These are phyloP conservation scores for Luperina testacea DNA, from an alignment of 2,888 invertebrate species.

Conservation along the genomic window DNA sequence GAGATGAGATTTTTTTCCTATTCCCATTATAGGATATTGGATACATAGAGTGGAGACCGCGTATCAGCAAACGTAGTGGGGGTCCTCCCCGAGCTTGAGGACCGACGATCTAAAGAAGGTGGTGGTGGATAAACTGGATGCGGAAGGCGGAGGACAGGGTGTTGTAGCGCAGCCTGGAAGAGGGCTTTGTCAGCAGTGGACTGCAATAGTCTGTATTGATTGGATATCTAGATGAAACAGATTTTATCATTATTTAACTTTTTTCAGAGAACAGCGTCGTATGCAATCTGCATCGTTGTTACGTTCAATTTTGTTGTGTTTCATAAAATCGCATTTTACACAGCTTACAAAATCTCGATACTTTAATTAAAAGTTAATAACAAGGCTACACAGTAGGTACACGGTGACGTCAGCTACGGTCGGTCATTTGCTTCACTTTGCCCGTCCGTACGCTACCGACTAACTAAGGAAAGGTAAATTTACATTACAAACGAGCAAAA, in stretches of 20 bases:
- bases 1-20: neutral
- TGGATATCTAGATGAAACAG: neutral
- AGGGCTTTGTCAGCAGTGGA: neutral
- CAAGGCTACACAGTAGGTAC: constrained; percentile 61
- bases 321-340: constrained; percentile 42
- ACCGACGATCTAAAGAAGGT: neutral
- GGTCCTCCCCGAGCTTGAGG: neutral
- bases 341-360: constrained; percentile 62
- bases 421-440: constrained; percentile 72
- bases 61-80: neutral
- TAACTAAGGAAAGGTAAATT: constrained; percentile 82
- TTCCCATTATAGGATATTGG: neutral
- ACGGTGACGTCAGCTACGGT: constrained; percentile 61
- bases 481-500: constrained; percentile 83
- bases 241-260: neutral
- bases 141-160: neutral
- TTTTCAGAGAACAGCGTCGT: neutral
- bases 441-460: constrained; percentile 71
- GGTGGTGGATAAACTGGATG: neutral
- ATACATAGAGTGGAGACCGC: neutral
- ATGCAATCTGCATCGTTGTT: constrained; percentile 21
- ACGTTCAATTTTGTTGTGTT: constrained; percentile 19
- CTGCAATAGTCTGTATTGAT: neutral
- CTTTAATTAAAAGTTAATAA: constrained; percentile 73
- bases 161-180: neutral